Percentiles rank a stretch among this genome's conserved stretches.
Conservation (phyloP, 2,113 vertebrate species). For the Dasyurus viverrinus region DNA sequence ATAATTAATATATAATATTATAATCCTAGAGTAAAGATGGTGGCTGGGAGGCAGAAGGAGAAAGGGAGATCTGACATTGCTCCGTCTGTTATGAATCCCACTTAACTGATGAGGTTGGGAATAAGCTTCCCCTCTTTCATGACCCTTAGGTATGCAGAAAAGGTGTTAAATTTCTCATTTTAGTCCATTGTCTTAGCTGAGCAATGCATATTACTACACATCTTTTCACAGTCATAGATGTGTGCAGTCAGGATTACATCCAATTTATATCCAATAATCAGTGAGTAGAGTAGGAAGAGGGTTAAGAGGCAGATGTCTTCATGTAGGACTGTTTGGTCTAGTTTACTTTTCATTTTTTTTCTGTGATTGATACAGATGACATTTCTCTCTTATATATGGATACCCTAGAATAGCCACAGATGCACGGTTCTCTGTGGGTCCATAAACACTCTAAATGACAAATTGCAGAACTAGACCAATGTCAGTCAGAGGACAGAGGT, state of each 20-base stretch:
- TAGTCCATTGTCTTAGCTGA: neutral
- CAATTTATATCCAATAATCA: neutral
- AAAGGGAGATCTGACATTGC: neutral
- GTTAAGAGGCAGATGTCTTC: neutral
- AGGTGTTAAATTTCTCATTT: too few relatives aligned
- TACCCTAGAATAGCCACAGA: neutral
- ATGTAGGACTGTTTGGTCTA: neutral
- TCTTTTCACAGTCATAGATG: neutral
- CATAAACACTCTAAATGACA: neutral
- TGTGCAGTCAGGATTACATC: neutral
- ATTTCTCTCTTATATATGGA: neutral
- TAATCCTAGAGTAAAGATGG: neutral
- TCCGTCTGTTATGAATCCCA: neutral
- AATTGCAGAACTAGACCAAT: neutral
- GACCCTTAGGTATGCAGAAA: neutral
- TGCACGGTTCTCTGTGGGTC: neutral
- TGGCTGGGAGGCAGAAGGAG: neutral
- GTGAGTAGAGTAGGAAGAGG: neutral
- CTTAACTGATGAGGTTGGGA: neutral
- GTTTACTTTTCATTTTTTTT: neutral
- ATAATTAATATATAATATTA: too few relatives aligned
- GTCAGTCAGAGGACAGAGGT: too few relatives aligned
- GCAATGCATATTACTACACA: neutral
- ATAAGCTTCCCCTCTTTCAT: neutral
- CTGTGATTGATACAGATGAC: neutral